These are phyloP conservation scores for Colistium nudipinnis DNA, from an alignment of 2,113 vertebrate genomes.

Conservation along the genomic window DNA sequence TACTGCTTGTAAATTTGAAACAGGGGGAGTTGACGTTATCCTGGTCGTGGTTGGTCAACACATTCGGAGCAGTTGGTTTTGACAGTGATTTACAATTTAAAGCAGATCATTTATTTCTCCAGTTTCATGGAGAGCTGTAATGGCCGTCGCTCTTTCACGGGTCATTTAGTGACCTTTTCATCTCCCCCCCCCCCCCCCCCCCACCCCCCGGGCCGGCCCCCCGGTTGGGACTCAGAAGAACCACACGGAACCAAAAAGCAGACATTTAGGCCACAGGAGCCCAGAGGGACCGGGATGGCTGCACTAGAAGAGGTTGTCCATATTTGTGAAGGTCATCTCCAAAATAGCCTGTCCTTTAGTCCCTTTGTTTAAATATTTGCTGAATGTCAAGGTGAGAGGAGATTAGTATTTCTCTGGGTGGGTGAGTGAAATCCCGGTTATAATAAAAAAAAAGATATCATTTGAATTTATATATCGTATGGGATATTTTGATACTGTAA, in stretches of 20 bases:
- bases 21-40: neutral
- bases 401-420: neutral
- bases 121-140: constrained; percentile 4
- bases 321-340: constrained; percentile 14
- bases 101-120: neutral
- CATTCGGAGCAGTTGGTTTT: neutral
- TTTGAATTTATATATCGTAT: neutral
- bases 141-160: neutral
- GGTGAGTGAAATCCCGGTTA: neutral
- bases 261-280: constrained; percentile 9
- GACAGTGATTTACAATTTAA: neutral
- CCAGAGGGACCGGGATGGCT: neutral
- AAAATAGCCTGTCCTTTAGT: neutral
- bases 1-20: neutral
- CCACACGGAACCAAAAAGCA: neutral
- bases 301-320: neutral
- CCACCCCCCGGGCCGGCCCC: neutral
- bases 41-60: neutral
- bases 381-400: constrained; percentile 14
- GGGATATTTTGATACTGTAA: neutral
- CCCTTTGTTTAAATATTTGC: constrained; percentile 15
- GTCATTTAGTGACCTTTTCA: constrained; percentile 11
- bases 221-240: neutral
- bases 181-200: constrained; percentile 1
- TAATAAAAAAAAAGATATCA: neutral